Conservation (phyloP, 2,797 vertebrate species). For the Coluber constrictor region DNA sequence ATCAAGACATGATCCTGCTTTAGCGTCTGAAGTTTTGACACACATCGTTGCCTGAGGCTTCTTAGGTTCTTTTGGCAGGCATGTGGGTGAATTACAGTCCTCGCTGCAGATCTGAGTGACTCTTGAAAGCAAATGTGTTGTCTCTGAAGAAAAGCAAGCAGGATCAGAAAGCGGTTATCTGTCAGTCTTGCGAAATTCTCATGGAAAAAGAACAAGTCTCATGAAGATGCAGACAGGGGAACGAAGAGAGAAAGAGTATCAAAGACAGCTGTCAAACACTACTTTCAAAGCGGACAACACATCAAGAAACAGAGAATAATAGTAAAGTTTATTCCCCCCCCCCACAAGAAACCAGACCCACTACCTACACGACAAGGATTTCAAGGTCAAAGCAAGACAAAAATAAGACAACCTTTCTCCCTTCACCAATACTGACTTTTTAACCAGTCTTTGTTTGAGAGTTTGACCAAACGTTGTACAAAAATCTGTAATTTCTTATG, state of each 20-base stretch:
- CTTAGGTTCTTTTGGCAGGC: neutral
- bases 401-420: neutral
- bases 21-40: constrained; percentile 3
- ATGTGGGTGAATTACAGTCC: neutral
- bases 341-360: neutral
- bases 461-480: neutral
- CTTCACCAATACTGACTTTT: neutral
- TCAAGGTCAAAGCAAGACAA: neutral
- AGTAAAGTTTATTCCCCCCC: neutral
- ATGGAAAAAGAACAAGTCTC: neutral
- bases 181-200: neutral
- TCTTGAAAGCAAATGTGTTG: neutral
- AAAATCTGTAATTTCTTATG: neutral
- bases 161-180: neutral
- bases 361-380: neutral
- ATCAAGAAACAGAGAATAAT: neutral
- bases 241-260: neutral
- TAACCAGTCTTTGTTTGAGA: neutral
- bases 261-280: neutral
- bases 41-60: neutral
- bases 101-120: constrained; percentile 26
- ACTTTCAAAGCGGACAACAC: neutral
- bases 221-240: neutral
- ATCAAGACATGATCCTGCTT: neutral
- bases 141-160: constrained; percentile 9